Conservation (phyloP, 2,888 invertebrate species). For the Polydrusus cervinus region DNA sequence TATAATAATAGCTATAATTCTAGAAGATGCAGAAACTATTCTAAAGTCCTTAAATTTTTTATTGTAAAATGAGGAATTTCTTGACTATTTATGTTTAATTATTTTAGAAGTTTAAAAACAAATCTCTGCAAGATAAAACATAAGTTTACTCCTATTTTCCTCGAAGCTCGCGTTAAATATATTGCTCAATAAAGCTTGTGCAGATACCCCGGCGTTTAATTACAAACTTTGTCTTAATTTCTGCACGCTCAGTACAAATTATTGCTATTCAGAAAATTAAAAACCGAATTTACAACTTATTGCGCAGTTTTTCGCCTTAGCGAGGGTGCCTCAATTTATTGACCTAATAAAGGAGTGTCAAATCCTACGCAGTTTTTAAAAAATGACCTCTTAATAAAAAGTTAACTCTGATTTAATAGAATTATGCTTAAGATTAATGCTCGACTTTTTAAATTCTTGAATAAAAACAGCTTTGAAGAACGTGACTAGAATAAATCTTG, state of each 20-base stretch:
- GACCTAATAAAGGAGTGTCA: slow-evolving; percentile 25
- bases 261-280: slow-evolving; percentile 45
- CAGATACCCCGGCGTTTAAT: slow-evolving; percentile 38
- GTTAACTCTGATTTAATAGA: slow-evolving; percentile 25
- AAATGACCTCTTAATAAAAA: slow-evolving; percentile 27
- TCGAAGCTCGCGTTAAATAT: slow-evolving; percentile 27
- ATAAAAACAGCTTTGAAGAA: slow-evolving; percentile 19
- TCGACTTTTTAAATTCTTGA: not conserved
- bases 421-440: slow-evolving; percentile 17
- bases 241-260: slow-evolving; percentile 35
- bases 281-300: slow-evolving; percentile 38
- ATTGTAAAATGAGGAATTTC: not conserved
- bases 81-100: not conserved
- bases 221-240: slow-evolving; percentile 44
- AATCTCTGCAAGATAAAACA: slow-evolving; percentile 23
- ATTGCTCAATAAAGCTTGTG: slow-evolving; percentile 37
- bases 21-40: too few species aligned
- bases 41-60: not conserved
- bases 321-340: slow-evolving; percentile 32
- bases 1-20: too few species aligned
- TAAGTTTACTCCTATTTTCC: slow-evolving; percentile 24
- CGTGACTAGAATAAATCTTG: slow-evolving; percentile 10
- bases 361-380: slow-evolving; percentile 26
- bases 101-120: slow-evolving; percentile 15
- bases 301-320: slow-evolving; percentile 28